These are phyloP conservation scores for Diplogasteroides magnus DNA, from an alignment of 1,140 invertebrate genomes.

Conservation along the genomic window DNA sequence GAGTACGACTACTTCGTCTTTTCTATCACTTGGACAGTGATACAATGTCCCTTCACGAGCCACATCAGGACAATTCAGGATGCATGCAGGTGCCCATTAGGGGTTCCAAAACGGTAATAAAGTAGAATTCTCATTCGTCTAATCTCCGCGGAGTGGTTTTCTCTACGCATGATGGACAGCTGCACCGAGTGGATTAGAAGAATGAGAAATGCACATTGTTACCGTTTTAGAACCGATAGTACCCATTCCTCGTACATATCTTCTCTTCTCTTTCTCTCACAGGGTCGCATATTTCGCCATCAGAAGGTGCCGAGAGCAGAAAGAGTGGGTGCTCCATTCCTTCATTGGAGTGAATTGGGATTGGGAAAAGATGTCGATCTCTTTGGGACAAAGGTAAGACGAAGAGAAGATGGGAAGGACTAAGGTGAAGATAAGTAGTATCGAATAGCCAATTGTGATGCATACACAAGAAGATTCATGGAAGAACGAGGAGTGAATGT, in stretches of 20 bases:
- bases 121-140: too few relatives aligned
- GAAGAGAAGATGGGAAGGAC: not conserved
- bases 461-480: constrained; percentile 17
- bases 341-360: constrained; percentile 23
- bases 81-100: constrained; percentile 15
- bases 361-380: constrained; percentile 17
- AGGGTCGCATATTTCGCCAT: constrained; percentile 21
- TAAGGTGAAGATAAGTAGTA: not conserved
- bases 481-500: constrained; percentile 23
- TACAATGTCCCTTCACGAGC: constrained; percentile 18
- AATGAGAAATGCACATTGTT: too few relatives aligned
- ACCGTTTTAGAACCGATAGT: too few relatives aligned
- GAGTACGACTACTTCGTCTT: not conserved
- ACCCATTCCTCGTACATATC: too few relatives aligned
- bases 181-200: too few relatives aligned
- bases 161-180: too few relatives aligned
- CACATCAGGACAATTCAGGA: constrained; percentile 15
- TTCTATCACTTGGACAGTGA: constrained; percentile 22
- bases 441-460: constrained; percentile 18
- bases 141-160: too few relatives aligned
- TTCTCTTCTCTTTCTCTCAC: too few relatives aligned
- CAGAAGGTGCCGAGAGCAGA: constrained; percentile 11
- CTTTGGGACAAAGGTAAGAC: constrained; percentile 8
- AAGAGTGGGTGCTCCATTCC: constrained; percentile 14
- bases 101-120: too few relatives aligned